Evolutionary conservation across 2,797 vertebrate genomes (phyloP).

Genomic region (Corythornis leucogaster): DNA sequence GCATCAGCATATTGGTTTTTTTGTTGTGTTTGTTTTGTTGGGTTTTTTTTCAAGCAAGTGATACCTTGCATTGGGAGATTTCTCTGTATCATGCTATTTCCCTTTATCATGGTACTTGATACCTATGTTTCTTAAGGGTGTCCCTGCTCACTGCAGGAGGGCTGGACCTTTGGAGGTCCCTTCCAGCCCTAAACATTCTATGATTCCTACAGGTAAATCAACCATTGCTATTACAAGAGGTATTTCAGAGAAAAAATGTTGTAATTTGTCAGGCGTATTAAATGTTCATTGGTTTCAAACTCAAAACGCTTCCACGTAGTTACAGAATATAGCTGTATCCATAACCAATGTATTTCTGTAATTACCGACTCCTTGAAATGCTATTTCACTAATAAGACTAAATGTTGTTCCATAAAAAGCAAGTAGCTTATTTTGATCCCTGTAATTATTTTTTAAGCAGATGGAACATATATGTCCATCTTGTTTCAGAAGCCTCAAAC

Average conservation of each 20-base stretch:
- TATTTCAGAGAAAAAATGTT: neutral
- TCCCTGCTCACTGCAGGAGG: too few relatives aligned
- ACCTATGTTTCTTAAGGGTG: too few relatives aligned
- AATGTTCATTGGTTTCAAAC: neutral
- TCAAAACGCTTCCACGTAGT: neutral
- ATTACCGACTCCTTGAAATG: neutral
- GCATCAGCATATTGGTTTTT: neutral
- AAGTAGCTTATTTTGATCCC: conserved; percentile 27
- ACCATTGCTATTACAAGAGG: accelerated
- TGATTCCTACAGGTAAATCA: neutral
- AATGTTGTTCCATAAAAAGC: conserved; percentile 38
- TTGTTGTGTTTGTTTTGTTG: neutral
- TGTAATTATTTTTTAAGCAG: conserved; percentile 39
- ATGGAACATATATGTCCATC: conserved; percentile 11
- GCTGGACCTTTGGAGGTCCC: too few relatives aligned
- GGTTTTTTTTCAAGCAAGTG: neutral
- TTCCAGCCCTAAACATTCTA: too few relatives aligned
- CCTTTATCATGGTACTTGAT: neutral
- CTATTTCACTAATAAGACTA: neutral
- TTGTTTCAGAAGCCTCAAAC: neutral
- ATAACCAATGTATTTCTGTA: neutral
- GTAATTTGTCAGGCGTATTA: neutral
- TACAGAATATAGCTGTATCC: neutral
- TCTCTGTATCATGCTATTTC: neutral
- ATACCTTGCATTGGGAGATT: neutral